phyloP scores from a whole-genome alignment of 1,140 invertebrate genomes.

The Nasonia giraulti region DNA sequence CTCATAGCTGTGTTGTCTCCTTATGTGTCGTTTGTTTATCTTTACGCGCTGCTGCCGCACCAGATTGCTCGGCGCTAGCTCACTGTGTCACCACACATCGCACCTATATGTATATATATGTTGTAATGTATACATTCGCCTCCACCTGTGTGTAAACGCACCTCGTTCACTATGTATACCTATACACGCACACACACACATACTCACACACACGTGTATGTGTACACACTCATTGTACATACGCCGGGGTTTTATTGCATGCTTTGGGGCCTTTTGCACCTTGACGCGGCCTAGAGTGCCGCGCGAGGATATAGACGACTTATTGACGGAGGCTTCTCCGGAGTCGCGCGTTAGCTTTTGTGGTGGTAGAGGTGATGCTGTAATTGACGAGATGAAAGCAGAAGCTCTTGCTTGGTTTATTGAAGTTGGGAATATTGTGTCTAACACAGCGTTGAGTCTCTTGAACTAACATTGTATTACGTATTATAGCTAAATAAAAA shows the following conservation, averaged over 20 bases:
- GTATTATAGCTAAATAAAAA: too few species aligned
- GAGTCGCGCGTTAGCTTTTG: neutral
- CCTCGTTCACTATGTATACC: neutral
- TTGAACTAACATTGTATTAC: neutral
- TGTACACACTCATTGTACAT: neutral
- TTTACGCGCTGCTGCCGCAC: neutral
- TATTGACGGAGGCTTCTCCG: neutral
- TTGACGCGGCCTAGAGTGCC: neutral
- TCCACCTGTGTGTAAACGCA: neutral
- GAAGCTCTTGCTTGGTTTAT: neutral
- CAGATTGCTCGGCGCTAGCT: slow-evolving; percentile 28
- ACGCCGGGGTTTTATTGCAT: slow-evolving; percentile 32
- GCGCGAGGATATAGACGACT: neutral
- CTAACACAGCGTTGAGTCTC: neutral
- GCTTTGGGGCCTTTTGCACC: neutral
- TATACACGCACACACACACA: slow-evolving; percentile 11
- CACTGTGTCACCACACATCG: neutral
- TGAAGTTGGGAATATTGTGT: neutral
- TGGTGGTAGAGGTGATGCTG: neutral
- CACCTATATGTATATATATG: slow-evolving; percentile 8
- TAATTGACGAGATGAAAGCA: neutral
- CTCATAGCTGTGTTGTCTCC: slow-evolving; percentile 19
- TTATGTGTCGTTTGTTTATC: slow-evolving; percentile 29
- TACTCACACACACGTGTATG: slow-evolving; percentile 25
- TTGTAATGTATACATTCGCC: neutral